A percentile compares a stretch with the other conserved stretches of the same genome.
phyloP scores from a whole-genome alignment of 2,797 vertebrate species.

The Strix occidentalis region DNA sequence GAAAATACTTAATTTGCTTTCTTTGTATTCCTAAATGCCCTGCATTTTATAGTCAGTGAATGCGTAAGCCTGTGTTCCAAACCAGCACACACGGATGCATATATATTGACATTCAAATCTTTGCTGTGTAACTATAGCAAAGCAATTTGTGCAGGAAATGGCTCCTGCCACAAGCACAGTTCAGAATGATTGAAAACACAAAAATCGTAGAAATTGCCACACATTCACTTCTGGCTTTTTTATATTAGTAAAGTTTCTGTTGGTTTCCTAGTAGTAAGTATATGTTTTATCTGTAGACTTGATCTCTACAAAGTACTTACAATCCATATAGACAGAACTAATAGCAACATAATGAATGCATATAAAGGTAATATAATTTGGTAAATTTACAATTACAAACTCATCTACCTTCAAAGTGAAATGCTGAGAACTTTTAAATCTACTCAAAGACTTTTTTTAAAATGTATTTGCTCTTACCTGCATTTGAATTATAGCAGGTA shows the following conservation, averaged over 20 bases:
- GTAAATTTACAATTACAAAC: neutral
- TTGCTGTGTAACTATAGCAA: neutral
- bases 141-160: neutral
- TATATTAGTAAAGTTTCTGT: neutral
- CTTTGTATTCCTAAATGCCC: neutral
- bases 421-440: neutral
- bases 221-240: neutral
- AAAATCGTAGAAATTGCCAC: neutral
- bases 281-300: neutral
- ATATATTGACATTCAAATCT: neutral
- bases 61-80: neutral
- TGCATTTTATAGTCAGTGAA: neutral
- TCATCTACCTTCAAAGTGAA: neutral
- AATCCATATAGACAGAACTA: neutral
- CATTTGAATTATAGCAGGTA: neutral
- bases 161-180: neutral
- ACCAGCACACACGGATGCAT: neutral
- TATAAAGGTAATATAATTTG: neutral
- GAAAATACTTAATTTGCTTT: neutral
- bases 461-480: neutral
- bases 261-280: neutral
- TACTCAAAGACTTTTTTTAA: neutral
- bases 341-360: neutral
- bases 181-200: neutral
- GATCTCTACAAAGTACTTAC: neutral